Conservation (phyloP, 2,888 invertebrate genomes). For the Drosophila falleni region DNA sequence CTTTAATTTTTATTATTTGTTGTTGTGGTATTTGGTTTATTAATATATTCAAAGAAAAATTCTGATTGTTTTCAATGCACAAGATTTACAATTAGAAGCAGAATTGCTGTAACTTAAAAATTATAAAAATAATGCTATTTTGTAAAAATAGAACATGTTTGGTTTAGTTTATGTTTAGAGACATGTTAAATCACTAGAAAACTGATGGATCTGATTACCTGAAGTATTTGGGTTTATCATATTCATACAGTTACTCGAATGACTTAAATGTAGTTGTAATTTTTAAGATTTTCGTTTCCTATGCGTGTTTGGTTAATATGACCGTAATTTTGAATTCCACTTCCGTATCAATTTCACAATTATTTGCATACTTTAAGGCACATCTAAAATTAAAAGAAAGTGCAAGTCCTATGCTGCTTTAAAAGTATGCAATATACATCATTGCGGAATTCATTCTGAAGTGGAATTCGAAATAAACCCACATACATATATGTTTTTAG, state of each 20-base stretch:
- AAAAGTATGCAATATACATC: conserved; percentile 10
- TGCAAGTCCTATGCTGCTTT: neutral
- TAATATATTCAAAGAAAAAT: conserved; percentile 84
- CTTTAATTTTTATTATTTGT: conserved; percentile 30
- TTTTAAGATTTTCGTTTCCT: conserved; percentile 72
- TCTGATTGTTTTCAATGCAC: conserved; percentile 86
- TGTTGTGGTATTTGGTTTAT: conserved; percentile 44
- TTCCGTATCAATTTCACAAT: conserved; percentile 11
- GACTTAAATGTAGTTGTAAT: conserved; percentile 59
- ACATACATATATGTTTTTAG: conserved; percentile 22
- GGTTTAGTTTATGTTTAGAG: conserved; percentile 46
- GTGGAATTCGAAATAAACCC: conserved; percentile 11
- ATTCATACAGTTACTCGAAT: conserved; percentile 20
- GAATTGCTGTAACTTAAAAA: conserved; percentile 86
- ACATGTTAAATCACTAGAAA: conserved; percentile 28
- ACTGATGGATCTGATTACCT: neutral
- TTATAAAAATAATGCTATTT: conserved; percentile 71
- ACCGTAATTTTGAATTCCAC: conserved; percentile 10
- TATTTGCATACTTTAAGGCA: conserved; percentile 7
- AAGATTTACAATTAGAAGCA: conserved; percentile 86
- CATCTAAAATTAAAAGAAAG: neutral
- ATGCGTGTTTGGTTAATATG: conserved; percentile 21
- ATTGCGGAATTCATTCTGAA: conserved; percentile 5
- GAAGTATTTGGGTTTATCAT: neutral
- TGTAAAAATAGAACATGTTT: conserved; percentile 51